These are phyloP conservation scores for Caenorhabditis sp. DNA, from an alignment of 2,888 invertebrate species.

Conservation along the genomic window DNA sequence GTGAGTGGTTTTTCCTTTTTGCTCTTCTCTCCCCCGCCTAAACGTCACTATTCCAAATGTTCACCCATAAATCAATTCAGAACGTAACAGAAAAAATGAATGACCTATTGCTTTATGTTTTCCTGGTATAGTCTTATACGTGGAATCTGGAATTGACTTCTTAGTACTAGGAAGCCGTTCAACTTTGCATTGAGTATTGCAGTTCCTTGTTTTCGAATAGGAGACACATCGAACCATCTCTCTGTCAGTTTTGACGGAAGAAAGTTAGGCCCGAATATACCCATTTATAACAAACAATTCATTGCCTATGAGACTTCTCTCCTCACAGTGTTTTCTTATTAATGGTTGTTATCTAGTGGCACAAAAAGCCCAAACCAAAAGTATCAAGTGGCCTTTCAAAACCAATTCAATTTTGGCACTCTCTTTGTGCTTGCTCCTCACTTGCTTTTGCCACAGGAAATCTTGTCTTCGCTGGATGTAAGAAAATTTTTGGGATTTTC, in stretches of 20 bases:
- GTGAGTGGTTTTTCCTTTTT: slow-evolving; percentile 16
- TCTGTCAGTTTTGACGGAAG: slow-evolving; percentile 14
- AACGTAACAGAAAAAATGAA: not conserved
- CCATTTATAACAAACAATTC: slow-evolving; percentile 44
- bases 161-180: not conserved
- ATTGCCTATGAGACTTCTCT: slow-evolving; percentile 44
- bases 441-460: slow-evolving; percentile 25
- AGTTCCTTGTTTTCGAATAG: slow-evolving; percentile 11
- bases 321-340: slow-evolving; percentile 49
- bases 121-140: slow-evolving; percentile 6
- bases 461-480: slow-evolving; percentile 15
- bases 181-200: not conserved
- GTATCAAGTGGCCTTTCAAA: slow-evolving; percentile 65
- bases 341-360: slow-evolving; percentile 42
- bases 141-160: slow-evolving; percentile 1
- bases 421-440: slow-evolving; percentile 44
- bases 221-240: not conserved
- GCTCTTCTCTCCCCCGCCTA: not conserved
- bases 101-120: too few relatives aligned
- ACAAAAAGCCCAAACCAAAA: slow-evolving; percentile 57
- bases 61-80: slow-evolving; percentile 39
- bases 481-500: not conserved
- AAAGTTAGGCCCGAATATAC: slow-evolving; percentile 13
- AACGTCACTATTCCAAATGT: slow-evolving; percentile 15
- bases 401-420: slow-evolving; percentile 63